Evolutionary conservation across 2,888 invertebrate genomes (phyloP).

Genomic region (Lomographa bimaculata): DNA sequence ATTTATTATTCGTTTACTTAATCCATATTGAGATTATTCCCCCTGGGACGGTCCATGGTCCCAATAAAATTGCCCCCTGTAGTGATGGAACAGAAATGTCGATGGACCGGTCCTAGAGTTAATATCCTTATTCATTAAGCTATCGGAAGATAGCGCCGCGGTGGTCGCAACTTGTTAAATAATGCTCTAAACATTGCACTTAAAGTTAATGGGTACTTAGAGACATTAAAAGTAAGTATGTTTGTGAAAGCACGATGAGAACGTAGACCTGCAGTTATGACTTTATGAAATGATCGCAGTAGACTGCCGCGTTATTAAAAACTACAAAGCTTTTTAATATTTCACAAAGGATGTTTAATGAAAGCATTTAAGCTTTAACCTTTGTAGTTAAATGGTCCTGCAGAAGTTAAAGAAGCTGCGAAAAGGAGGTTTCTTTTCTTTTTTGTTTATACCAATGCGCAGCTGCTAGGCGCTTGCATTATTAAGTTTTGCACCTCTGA

Average conservation of each 20-base stretch:
- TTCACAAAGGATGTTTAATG: conserved; percentile 12
- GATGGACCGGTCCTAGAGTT: conserved; percentile 47
- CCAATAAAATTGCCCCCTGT: conserved; percentile 65
- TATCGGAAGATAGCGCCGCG: conserved; percentile 50
- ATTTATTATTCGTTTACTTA: conserved; percentile 36
- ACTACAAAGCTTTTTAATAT: conserved; percentile 10
- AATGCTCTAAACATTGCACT: conserved; percentile 37
- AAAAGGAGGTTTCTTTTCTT: background rate
- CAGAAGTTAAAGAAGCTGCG: background rate
- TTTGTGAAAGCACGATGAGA: conserved; percentile 16
- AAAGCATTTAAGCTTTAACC: conserved; percentile 13
- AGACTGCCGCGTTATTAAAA: conserved; percentile 14
- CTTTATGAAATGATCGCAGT: conserved; percentile 6
- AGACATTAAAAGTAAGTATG: conserved; percentile 26
- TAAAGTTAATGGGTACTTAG: conserved; percentile 32
- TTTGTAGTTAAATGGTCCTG: background rate
- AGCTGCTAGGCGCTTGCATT: too few species aligned
- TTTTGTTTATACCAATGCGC: background rate
- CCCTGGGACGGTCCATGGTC: conserved; percentile 40
- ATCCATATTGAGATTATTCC: conserved; percentile 38
- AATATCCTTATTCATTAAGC: conserved; percentile 66
- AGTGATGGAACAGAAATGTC: conserved; percentile 52
- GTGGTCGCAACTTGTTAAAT: conserved; percentile 46
- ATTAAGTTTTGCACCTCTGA: too few species aligned
- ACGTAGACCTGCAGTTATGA: background rate